Conservation (phyloP, 2,888 invertebrate species). For the Pterobdella sp. region DNA sequence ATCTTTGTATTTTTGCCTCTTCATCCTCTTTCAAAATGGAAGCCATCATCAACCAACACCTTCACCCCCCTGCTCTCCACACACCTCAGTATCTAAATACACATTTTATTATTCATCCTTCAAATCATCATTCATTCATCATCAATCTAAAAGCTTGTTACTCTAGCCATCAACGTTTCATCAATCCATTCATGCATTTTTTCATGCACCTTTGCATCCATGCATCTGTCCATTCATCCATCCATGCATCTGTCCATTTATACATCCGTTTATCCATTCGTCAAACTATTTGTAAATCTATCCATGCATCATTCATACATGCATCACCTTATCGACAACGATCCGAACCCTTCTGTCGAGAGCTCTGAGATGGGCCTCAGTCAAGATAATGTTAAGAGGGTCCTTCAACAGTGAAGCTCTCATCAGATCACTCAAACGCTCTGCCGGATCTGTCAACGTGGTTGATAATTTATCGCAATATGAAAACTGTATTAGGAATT, state of each 20-base stretch:
- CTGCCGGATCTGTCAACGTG: conserved; percentile 46
- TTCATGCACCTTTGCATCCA: background rate
- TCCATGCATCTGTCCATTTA: background rate
- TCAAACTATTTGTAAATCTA: background rate
- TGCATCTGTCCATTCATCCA: background rate
- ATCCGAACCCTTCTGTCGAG: conserved; percentile 77
- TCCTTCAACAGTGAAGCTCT: conserved; percentile 70
- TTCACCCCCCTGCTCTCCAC: conserved; percentile 7
- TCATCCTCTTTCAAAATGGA: background rate
- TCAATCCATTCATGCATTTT: background rate
- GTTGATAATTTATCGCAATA: too few relatives aligned
- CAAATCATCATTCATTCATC: background rate
- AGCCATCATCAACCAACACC: background rate
- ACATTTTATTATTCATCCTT: background rate
- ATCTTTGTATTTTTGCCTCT: background rate
- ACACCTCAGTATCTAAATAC: background rate
- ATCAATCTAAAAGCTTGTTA: background rate
- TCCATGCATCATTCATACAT: background rate
- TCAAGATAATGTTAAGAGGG: conserved; percentile 77
- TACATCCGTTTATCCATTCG: background rate
- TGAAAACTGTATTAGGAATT: too few relatives aligned
- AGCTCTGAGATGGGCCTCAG: conserved; percentile 82
- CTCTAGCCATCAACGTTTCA: background rate
- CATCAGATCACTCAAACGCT: conserved; percentile 64
- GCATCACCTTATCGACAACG: conserved; percentile 67